A percentile compares a stretch with the other conserved stretches of the same genome.
Conservation (phyloP, 2,113 vertebrate genomes). For the Sinocyclocheilus rhinocerous region DNA sequence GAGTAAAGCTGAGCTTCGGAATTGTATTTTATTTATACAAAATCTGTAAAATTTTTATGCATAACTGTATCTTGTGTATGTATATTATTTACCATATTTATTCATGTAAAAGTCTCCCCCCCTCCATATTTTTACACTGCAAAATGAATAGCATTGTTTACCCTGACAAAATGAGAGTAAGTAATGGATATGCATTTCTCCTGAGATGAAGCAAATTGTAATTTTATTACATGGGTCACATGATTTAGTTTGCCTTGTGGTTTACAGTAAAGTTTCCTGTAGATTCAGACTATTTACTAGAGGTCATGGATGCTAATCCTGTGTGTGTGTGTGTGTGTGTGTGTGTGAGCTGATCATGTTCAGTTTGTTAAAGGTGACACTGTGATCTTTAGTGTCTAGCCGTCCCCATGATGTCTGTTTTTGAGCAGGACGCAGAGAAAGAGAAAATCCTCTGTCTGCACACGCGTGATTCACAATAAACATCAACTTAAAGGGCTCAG, state of each 20-base stretch:
- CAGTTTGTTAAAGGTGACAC: slow-evolving; percentile 47
- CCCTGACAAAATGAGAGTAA: not conserved
- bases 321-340: not conserved
- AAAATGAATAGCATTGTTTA: not conserved
- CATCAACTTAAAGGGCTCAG: slow-evolving; percentile 81
- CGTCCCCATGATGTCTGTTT: slow-evolving; percentile 45
- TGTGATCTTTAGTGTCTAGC: slow-evolving; percentile 44
- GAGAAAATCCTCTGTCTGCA: slow-evolving; percentile 72
- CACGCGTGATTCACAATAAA: slow-evolving; percentile 79
- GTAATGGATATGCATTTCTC: not conserved
- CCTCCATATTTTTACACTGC: not conserved
- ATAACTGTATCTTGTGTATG: not conserved
- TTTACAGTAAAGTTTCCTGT: slow-evolving; percentile 6
- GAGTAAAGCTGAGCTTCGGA: not conserved
- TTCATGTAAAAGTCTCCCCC: not conserved
- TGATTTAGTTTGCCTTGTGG: slow-evolving; percentile 15
- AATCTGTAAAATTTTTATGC: not conserved
- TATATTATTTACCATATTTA: not conserved
- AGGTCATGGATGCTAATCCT: not conserved
- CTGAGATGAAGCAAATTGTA: not conserved
- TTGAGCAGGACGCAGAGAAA: slow-evolving; percentile 23
- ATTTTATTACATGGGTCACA: slow-evolving; percentile 2
- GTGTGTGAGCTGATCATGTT: slow-evolving; percentile 38
- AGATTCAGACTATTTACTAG: not conserved
- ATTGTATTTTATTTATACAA: slow-evolving; percentile 15